Evolutionary conservation across 2,888 invertebrate genomes (phyloP).

Genomic region (Chromoteleia sp.): DNA sequence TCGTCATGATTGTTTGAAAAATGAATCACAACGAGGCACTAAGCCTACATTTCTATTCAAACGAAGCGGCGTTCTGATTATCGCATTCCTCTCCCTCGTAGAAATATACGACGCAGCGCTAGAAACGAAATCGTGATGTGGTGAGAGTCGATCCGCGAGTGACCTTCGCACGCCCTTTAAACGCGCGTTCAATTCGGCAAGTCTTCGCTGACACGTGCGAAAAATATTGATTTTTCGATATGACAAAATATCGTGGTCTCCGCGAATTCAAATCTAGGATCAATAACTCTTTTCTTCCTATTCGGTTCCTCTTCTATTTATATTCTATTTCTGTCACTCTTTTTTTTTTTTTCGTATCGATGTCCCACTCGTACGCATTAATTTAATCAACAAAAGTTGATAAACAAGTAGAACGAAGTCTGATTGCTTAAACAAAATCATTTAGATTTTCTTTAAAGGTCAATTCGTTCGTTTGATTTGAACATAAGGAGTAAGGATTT

Average conservation of each 20-base stretch:
- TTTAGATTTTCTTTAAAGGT: too few relatives aligned
- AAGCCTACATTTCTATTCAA: constrained; percentile 44
- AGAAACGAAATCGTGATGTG: constrained; percentile 51
- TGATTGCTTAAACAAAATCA: too few relatives aligned
- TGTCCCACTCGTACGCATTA: too few relatives aligned
- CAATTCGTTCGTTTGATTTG: too few relatives aligned
- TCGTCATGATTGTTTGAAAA: constrained; percentile 10
- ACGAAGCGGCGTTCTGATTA: constrained; percentile 51
- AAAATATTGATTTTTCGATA: constrained; percentile 62
- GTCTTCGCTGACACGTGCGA: constrained; percentile 61
- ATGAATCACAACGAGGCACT: constrained; percentile 20
- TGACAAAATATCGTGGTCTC: constrained; percentile 34
- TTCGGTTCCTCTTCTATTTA: background rate
- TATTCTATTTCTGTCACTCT: too few relatives aligned
- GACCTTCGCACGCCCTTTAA: constrained; percentile 67
- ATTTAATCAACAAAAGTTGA: too few relatives aligned
- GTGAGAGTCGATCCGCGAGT: constrained; percentile 62
- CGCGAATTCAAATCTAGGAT: constrained; percentile 1
- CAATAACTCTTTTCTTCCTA: background rate
- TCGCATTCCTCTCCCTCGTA: constrained; percentile 47
- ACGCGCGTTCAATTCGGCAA: constrained; percentile 58
- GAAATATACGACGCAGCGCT: constrained; percentile 38
- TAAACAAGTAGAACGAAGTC: too few relatives aligned
- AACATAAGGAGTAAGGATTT: too few relatives aligned
- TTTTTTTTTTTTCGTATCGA: too few relatives aligned